phyloP scores from a whole-genome alignment of 2,888 invertebrate species.

The Nycteola revayana region DNA sequence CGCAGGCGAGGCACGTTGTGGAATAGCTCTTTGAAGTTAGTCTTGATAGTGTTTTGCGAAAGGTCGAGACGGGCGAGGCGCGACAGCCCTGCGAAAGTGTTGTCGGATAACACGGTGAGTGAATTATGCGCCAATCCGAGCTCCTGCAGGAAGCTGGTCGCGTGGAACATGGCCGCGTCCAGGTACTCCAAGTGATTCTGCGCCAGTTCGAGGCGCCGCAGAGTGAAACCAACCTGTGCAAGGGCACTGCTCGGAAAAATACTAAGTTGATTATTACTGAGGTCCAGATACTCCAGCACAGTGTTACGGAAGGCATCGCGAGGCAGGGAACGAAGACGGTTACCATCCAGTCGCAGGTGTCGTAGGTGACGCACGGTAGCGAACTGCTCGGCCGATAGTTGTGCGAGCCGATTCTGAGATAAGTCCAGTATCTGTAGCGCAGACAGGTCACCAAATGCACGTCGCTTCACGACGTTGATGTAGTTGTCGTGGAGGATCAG shows the following conservation, averaged over 20 bases:
- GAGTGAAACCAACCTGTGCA: conserved; percentile 87
- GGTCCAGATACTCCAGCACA: conserved; percentile 87
- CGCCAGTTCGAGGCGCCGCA: conserved; percentile 87
- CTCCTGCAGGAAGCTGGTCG: conserved; percentile 85
- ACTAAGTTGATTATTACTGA: conserved; percentile 86
- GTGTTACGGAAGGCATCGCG: conserved; percentile 89
- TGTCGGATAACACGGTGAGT: conserved; percentile 90
- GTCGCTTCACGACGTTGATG: conserved; percentile 84
- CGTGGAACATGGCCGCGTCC: conserved; percentile 89
- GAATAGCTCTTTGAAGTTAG: conserved; percentile 90
- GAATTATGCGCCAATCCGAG: conserved; percentile 88
- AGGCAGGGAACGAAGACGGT: conserved; percentile 86
- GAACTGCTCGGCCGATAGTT: conserved; percentile 54
- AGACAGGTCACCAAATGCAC: conserved; percentile 83
- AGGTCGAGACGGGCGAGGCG: conserved; percentile 88
- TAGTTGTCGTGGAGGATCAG: conserved; percentile 85
- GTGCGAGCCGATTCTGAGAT: conserved; percentile 45
- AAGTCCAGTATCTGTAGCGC: conserved; percentile 51
- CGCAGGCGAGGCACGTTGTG: conserved; percentile 88
- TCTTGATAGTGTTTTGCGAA: conserved; percentile 87
- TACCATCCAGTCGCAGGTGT: conserved; percentile 84
- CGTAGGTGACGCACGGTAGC: conserved; percentile 84
- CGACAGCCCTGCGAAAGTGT: conserved; percentile 88
- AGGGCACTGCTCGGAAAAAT: conserved; percentile 88
- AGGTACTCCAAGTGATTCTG: conserved; percentile 90